Percentiles rank a stretch among this genome's conserved stretches.
These are phyloP conservation scores for Didymodactylos carnosus DNA, from an alignment of 2,888 invertebrate genomes.

Conservation along the genomic window DNA sequence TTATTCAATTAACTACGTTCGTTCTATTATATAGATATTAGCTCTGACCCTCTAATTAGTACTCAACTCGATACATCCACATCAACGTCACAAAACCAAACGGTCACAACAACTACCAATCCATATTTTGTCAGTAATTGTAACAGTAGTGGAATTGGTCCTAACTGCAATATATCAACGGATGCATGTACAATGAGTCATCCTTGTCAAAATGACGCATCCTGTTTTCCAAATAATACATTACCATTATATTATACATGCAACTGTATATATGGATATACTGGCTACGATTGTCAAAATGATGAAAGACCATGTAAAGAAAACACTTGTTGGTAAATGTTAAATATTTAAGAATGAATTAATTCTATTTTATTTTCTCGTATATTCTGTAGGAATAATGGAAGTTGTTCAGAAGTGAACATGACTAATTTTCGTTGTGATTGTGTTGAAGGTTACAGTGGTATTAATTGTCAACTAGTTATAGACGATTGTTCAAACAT, in stretches of 20 bases:
- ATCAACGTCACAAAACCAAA: too few relatives aligned
- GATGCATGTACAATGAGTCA: background rate
- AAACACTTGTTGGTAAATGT: background rate
- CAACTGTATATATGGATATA: background rate
- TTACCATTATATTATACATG: background rate
- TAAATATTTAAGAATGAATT: background rate
- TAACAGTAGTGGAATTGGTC: background rate
- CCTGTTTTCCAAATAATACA: background rate
- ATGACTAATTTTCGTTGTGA: background rate
- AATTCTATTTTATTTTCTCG: background rate
- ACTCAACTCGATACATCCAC: too few relatives aligned
- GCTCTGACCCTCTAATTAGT: too few relatives aligned
- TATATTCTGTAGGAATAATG: background rate
- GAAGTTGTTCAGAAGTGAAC: background rate
- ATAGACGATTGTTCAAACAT: background rate
- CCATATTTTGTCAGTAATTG: background rate
- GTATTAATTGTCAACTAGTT: background rate
- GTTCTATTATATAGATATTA: too few relatives aligned
- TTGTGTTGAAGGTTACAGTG: background rate
- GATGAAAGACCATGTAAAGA: background rate
- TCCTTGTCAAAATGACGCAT: background rate
- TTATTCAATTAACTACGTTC: too few relatives aligned
- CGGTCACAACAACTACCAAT: background rate
- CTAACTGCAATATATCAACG: background rate
- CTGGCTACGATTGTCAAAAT: background rate